Base-by-base conservation (phyloP, 2,113 vertebrate species). In the Daphoenositta chrysoptera region DNA sequence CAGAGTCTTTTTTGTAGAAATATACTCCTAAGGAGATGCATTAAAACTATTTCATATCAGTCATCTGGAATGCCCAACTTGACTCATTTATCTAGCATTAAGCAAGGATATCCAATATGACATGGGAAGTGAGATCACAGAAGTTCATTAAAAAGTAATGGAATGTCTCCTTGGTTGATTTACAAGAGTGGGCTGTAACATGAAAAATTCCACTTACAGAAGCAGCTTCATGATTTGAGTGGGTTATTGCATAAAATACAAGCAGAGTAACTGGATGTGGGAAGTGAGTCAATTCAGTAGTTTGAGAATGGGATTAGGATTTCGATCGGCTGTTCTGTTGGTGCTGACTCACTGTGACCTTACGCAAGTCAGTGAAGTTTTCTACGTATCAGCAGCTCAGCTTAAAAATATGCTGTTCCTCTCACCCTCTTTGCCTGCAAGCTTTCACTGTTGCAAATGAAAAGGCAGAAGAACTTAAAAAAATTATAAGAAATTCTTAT, bases 261-360 rank as follows among this genome's bases (percentile, higher is more conserved):
- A 69, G 21, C 35, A 71, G 44, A 86, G 68, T 83, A 86, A 92
- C 51, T 93, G 65, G 40, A 89, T 84, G 72, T 83, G 89, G 91
- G 95, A 94, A 92, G 44, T 96, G 94, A 94, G 76, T 96, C 94
- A 94, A 87, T 90, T 82, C 37, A 60, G 69, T 78, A 96, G 89
- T 94, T 90, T 90, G 76, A 95, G 91, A 90, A 95, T 78, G 80
- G 93, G 80, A 92, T 94, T 92, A 91, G 87, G 93, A 87, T 87
- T 95, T 94, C 2, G 0, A 68, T 84, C 54, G 11, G 42, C 83
- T 53, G 9, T 91, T 95, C 89, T 89, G 72, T 89, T 89, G 72
- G 69, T 82, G 93, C 93, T 96, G 94, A 95, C 94, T 96, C 95
- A 94, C 75, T 2, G 3, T 72, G 94, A 86, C 70, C 11, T 91